Evolutionary conservation across 2,797 vertebrate genomes (phyloP), one percentile per base, ranked within the genome.

Genomic region (Argyrosomus regius): DNA sequence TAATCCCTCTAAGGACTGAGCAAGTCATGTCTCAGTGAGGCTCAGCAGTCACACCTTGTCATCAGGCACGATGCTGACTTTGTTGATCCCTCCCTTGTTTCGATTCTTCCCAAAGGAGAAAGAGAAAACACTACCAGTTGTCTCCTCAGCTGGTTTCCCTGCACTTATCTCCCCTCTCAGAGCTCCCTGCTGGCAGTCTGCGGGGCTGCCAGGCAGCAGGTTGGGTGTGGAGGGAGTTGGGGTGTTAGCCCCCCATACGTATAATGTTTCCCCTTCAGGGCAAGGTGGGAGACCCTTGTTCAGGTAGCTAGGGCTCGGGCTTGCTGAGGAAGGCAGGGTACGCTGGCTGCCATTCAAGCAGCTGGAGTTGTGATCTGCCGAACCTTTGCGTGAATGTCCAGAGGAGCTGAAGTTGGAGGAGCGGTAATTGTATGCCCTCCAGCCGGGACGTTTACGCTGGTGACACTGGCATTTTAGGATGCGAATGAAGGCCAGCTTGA

Each of bases 401-500:
- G 96, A 93, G 39, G 96, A 96, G 91, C 95, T 95, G 76, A 96
- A 92, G 80, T 96, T 96, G 92, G 97, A 97, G 81, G 94, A 95
- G n/a, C 96, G 95, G 91, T 96, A 97, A 89, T 97, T 97, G 95
- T 98, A 97, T 11, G 96, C 93, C 86, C 92, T 94, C 95, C 96
- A 96, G 18, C 95, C 94, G 6, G 97, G 91, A 3, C 94, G 94
- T 68, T 95, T 96, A 17, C 95, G 95, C 67, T 94, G 96, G 69
- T 97, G 96, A 76, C 97, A 98, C 88, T 97, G 98, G 83, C 98
- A 98, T 28, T 93, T 92, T 6, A 99, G 95, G 92, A 99, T 97
- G 78, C 96, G 98, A 79, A 98, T 95, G 90, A 99, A 99, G 90
- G 98, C 98, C 86, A 97, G 92, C 94, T 99, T 99, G 93, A 99